These are phyloP conservation scores for Thyatira batis DNA, from an alignment of 2,888 invertebrate species.

Conservation along the genomic window DNA sequence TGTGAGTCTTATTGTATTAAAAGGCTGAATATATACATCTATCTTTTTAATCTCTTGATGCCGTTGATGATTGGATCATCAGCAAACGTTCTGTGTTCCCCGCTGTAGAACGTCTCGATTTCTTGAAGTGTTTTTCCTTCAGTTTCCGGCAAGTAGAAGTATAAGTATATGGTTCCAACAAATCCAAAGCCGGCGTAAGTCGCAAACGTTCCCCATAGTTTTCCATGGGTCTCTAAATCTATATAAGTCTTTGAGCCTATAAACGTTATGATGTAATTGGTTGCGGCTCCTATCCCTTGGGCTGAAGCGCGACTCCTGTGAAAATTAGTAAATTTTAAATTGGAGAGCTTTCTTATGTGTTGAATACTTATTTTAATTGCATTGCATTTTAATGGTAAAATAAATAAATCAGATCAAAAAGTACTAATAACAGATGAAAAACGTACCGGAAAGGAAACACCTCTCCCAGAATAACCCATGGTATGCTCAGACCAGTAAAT, in stretches of 20 bases:
- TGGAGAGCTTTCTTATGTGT: too few species aligned
- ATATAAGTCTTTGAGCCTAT: slow-evolving; percentile 79
- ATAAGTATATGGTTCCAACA: slow-evolving; percentile 73
- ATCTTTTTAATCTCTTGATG: slow-evolving; percentile 55
- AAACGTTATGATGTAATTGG: slow-evolving; percentile 78
- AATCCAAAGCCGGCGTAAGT: slow-evolving; percentile 72
- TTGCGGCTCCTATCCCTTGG: slow-evolving; percentile 79
- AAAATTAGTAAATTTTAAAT: not conserved
- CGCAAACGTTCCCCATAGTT: slow-evolving; percentile 76
- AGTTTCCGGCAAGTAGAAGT: slow-evolving; percentile 80
- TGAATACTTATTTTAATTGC: too few species aligned
- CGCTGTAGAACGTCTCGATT: slow-evolving; percentile 72
- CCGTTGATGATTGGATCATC: slow-evolving; percentile 67
- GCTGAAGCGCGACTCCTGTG: slow-evolving; percentile 77
- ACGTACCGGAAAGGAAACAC: slow-evolving; percentile 81
- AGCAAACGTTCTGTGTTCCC: slow-evolving; percentile 62
- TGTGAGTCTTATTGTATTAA: slow-evolving; percentile 7
- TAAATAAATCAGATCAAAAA: too few species aligned
- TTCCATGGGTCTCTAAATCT: slow-evolving; percentile 64
- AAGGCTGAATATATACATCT: slow-evolving; percentile 20
- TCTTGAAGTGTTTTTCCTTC: slow-evolving; percentile 78
- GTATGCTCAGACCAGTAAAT: slow-evolving; percentile 68
- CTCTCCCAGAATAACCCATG: slow-evolving; percentile 82
- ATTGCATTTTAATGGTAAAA: too few species aligned
- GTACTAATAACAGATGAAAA: not conserved